Percentiles rank a stretch among this genome's conserved stretches.
These are phyloP conservation scores for Channa maculata DNA, from an alignment of 2,113 vertebrate genomes.

Conservation along the genomic window DNA sequence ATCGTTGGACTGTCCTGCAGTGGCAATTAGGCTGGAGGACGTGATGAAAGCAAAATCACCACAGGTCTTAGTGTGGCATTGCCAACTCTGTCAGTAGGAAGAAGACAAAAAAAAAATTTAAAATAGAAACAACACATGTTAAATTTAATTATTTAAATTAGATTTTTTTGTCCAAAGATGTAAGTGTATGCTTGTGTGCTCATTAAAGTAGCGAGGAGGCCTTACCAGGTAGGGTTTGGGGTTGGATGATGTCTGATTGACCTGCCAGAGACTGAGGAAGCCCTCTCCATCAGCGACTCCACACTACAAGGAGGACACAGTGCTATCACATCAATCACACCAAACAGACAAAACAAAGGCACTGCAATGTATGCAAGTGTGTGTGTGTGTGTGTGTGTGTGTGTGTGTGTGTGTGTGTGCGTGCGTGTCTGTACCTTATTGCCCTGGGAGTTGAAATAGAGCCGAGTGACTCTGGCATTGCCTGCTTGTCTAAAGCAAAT, in stretches of 20 bases:
- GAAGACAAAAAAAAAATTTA: background rate
- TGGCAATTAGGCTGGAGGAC: conserved; percentile 96
- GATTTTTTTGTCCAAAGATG: background rate
- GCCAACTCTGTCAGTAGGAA: conserved; percentile 88
- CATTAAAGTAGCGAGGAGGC: background rate
- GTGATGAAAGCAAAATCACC: conserved; percentile 98
- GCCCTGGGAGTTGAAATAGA: conserved; percentile 98
- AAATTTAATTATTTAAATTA: no score
- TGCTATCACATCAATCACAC: conserved; percentile 14
- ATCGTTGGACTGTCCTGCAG: conserved; percentile 95
- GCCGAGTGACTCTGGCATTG: conserved; percentile 94
- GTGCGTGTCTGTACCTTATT: conserved; percentile 91
- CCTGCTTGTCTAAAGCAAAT: conserved; percentile 97
- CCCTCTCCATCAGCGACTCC: conserved; percentile 98
- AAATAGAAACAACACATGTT: no score
- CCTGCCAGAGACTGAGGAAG: conserved; percentile 98
- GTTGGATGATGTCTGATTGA: conserved; percentile 95
- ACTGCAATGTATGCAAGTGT: background rate
- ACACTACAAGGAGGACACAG: conserved; percentile 83
- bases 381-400: conserved; percentile 25
- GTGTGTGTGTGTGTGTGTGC: no score
- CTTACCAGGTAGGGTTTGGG: conserved; percentile 98
- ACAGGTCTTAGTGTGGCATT: conserved; percentile 95
- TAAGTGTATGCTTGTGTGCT: background rate
- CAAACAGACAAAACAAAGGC: conserved; percentile 36